Base-by-base conservation (phyloP, 2,888 invertebrate genomes). In the Abrostola tripartita region DNA sequence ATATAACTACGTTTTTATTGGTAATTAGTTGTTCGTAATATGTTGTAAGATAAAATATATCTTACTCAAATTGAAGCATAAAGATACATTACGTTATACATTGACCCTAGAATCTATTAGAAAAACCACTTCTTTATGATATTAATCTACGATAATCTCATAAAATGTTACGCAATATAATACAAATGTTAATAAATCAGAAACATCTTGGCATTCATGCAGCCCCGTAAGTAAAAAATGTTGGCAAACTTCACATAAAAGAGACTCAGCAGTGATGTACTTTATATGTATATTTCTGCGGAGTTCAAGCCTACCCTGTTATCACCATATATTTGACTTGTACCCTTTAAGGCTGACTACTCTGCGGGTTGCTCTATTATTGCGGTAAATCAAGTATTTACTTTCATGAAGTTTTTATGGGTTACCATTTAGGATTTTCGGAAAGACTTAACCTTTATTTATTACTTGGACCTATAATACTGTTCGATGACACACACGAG, bases 311-410 rank as follows among this genome's bases (percentile, higher is more conserved):
- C 68, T 71, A 55, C 68, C 11, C 54, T 35, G 61, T 52, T 63
- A 68, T 74, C 67, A 66, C 53, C 52, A 62, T 68, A 74, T 78
- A 78, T 78, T 65, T 66, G 78, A 74, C 63, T 71, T 58, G 61
- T 60, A 63, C 49, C 42, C 47, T 66, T 71, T 56, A 57, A 47
- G 40, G 47, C 53, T 59, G 37, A 65, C 54, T 65, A 57, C 36
- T 51, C 24, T n/a, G 55, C 49, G 52, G 58, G 66, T 59, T 58
- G 40, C 44, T 64, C 37, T 54, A 56, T 62, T 64, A 54, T 51
- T 35, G 52, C 40, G 38, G 57, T 58, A 65, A 65, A 65, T 72
- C 51, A 61, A 37, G 59, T 61, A 69, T 71, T 71, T 67, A 65
- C 63, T 61, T 74, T 61, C 56, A 70, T 70, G 58, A 68, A 66